Conservation (phyloP, 2,113 vertebrate species). For the Megaleporinus macrocephalus region DNA sequence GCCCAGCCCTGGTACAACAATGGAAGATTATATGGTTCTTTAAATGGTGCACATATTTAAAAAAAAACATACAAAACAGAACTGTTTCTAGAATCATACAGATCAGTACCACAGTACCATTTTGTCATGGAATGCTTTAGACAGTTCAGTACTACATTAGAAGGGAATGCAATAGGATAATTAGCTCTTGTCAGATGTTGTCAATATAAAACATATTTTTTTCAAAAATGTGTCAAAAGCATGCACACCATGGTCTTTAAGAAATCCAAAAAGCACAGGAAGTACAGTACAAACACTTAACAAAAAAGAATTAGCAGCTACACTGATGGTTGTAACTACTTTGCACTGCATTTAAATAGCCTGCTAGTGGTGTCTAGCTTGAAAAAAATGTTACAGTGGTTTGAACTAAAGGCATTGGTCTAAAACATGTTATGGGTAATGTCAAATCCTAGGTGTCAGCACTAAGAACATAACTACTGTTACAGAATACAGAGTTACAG, state of each 20-base stretch:
- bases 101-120: too few species aligned
- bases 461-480: background rate
- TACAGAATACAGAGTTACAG: too few species aligned
- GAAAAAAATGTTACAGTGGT: background rate
- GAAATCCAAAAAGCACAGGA: background rate
- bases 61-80: too few species aligned
- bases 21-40: background rate
- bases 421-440: background rate
- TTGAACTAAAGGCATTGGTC: background rate
- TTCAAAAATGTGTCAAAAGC: background rate
- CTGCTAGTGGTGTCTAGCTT: background rate
- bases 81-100: too few species aligned
- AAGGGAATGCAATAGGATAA: too few species aligned
- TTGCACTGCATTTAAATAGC: background rate
- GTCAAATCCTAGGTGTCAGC: background rate
- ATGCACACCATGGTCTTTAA: background rate
- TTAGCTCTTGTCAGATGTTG: too few species aligned
- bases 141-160: background rate
- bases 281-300: background rate
- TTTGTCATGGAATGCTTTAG: background rate
- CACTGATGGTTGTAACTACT: background rate
- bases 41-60: too few species aligned
- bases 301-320: background rate
- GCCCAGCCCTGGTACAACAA: background rate
- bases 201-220: too few species aligned